These are phyloP conservation scores for Chitala chitala DNA, from an alignment of 2,113 vertebrate species.

Conservation along the genomic window DNA sequence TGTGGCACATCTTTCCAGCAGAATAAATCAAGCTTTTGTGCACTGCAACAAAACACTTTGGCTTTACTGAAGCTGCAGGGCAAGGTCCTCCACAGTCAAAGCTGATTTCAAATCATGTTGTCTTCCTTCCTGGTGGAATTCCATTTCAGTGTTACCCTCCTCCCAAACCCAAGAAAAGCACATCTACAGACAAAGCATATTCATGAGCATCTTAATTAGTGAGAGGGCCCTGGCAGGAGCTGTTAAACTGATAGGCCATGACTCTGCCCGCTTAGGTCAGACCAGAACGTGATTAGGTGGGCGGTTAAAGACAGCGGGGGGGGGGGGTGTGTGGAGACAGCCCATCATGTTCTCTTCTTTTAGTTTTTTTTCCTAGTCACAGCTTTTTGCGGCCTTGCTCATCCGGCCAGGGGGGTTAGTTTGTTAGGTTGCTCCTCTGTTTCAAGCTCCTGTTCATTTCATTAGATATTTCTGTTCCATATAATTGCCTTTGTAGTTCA, in stretches of 20 bases:
- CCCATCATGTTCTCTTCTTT: neutral
- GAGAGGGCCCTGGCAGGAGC: neutral
- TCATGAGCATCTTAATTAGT: constrained; percentile 17
- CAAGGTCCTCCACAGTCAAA: neutral
- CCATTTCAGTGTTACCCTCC: neutral
- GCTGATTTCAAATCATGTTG: neutral
- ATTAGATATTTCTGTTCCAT: too few species aligned
- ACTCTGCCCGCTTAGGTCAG: neutral
- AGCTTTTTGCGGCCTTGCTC: too few species aligned
- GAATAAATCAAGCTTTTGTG: neutral
- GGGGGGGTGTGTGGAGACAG: neutral
- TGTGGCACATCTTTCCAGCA: neutral
- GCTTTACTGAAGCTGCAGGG: neutral
- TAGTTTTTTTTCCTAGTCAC: neutral
- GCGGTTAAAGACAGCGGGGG: too few species aligned
- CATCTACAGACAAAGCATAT: constrained; percentile 11
- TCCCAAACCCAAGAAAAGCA: neutral
- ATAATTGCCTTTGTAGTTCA: too few species aligned
- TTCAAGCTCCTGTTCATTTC: too few species aligned
- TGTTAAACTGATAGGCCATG: constrained; percentile 21
- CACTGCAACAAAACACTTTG: neutral
- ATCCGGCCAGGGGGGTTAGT: too few species aligned
- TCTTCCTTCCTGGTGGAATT: neutral
- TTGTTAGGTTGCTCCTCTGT: too few species aligned
- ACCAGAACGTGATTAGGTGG: neutral